Conservation (phyloP, 2,888 invertebrate species). For the Nemapogon koenigi region DNA sequence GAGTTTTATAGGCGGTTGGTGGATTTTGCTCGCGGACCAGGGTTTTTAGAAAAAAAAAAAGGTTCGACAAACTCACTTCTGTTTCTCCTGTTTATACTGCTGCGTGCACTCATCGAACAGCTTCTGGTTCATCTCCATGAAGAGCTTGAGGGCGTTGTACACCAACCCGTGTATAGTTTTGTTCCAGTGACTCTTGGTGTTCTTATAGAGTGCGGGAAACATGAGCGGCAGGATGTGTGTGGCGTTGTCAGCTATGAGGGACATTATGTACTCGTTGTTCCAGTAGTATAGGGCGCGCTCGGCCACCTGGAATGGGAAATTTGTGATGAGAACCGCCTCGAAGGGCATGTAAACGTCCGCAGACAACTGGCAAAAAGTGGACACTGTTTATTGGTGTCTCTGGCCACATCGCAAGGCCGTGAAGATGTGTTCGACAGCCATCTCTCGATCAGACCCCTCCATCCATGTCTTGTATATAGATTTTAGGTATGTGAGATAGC, state of each 20-base stretch:
- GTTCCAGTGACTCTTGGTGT: constrained; percentile 99
- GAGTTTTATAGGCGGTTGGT: no score
- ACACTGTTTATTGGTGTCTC: no score
- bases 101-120: constrained; percentile 98
- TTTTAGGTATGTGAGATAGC: no score
- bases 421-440: no score
- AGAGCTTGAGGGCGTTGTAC: constrained; percentile 98
- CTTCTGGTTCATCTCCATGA: constrained; percentile 99
- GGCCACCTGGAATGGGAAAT: constrained; percentile 77
- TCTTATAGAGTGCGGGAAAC: constrained; percentile 98
- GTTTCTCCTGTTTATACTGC: constrained; percentile 88
- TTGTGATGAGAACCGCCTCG: no score
- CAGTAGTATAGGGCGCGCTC: constrained; percentile 99
- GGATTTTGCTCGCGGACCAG: no score
- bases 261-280: constrained; percentile 99
- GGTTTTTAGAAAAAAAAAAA: no score
- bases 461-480: no score
- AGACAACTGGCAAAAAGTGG: no score
- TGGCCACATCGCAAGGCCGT: no score
- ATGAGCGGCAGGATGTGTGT: constrained; percentile 97
- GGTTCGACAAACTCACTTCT: constrained; percentile 70
- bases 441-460: no score
- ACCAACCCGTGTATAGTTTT: constrained; percentile 99
- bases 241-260: constrained; percentile 97
- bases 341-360: no score